Evolutionary conservation across 2,797 vertebrate genomes (phyloP).

Genomic region (Etheostoma perlongum): DNA sequence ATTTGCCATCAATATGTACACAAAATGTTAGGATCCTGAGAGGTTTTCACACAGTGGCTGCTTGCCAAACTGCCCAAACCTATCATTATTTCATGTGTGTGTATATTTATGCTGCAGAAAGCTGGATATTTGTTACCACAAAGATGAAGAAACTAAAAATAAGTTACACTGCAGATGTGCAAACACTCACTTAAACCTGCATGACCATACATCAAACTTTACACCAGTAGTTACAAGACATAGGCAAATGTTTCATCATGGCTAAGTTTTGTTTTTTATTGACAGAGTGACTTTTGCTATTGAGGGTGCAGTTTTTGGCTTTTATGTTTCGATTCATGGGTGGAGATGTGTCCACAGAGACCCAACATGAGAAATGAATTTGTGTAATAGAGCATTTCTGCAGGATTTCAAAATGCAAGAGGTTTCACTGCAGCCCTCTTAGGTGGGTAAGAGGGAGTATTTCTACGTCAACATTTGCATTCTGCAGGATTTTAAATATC

Average conservation of each 20-base stretch:
- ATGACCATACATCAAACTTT: not conserved
- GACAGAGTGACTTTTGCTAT: conserved; percentile 5
- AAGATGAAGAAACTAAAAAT: not conserved
- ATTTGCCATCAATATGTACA: conserved; percentile 38
- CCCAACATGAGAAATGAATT: conserved; percentile 3
- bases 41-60: conserved; percentile 2
- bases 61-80: not conserved
- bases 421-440: not conserved
- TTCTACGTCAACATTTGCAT: not conserved
- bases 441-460: not conserved
- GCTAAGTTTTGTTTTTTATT: not conserved
- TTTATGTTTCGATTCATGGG: conserved; percentile 8
- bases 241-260: conserved; percentile 2
- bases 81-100: not conserved
- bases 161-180: not conserved
- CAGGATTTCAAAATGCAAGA: not conserved
- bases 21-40: not conserved
- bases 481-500: conserved; percentile 4
- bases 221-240: not conserved
- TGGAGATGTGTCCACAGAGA: conserved; percentile 13
- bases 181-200: not conserved
- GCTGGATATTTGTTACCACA: not conserved
- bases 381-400: conserved; percentile 19
- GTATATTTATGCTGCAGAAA: conserved; percentile 11
- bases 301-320: not conserved